Base-by-base conservation (phyloP, 1,140 invertebrate genomes). In the Euwallacea similis region DNA sequence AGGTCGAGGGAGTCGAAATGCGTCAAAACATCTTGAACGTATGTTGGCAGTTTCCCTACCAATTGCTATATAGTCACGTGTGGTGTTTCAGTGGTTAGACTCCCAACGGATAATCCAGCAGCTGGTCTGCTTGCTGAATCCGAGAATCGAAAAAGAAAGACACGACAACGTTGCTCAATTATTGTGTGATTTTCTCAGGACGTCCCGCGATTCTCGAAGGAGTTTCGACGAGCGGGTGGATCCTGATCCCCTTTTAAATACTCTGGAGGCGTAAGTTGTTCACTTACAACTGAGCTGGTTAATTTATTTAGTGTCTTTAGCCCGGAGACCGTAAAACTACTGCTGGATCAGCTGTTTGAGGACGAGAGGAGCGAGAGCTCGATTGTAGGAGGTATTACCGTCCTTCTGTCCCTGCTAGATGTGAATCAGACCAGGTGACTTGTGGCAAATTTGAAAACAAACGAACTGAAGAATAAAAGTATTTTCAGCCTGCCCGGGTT, bases 21-120 rank as follows among this genome's bases (percentile, higher is more conserved):
- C 88, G 91, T 78, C 86, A 89, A 81, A 92, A 91, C 83, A 88
- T 96, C 79, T 87, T 95, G 80, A 89, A 91, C 83, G 95, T 97
- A 85, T 86, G 42, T 42, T 61, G 16, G 21, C 9, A n/a, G 7
- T 58, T 9, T 58, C 21, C 7, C n/a, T 43, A 8, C 59, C 0
- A 6, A 11, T 42, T 10, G 8, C 11, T 43, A 42, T 42, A 43
- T n/a, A 42, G 11, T n/a, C 7, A 43, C 11, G 16, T 61, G 8
- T 64, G 6, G 11, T n/a, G 16, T 87, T 87, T 64, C 81, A 98
- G 94, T 97, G 94, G 94, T 86, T 98, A 76, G 90, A 94, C 85
- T 91, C 92, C 80, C 88, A 96, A 81, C 86, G 90, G 80, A 87
- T 96, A 77, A 88, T 97, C 74, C 91, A 94, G 82, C 89, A 88